phyloP scores from a whole-genome alignment of 2,797 vertebrate species.

The Xenopus petersii region DNA sequence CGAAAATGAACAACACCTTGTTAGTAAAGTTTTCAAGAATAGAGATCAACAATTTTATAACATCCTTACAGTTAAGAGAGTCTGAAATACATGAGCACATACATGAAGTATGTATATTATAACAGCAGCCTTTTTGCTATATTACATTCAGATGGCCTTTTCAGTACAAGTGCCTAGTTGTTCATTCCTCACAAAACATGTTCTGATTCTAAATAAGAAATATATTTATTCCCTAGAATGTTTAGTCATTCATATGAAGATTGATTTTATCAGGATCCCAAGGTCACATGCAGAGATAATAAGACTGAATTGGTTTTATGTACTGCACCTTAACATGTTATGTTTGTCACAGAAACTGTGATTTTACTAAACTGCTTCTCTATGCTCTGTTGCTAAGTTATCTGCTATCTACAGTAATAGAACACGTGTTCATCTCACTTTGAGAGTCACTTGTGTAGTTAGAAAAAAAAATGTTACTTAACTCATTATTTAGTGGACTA shows the following conservation, averaged over 20 bases:
- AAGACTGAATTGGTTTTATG: conserved; percentile 29
- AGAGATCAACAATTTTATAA: too few species aligned
- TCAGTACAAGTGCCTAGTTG: conserved; percentile 30
- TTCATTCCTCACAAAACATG: conserved; percentile 18
- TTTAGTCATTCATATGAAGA: conserved; percentile 7
- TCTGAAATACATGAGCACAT: not conserved
- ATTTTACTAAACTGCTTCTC: not conserved
- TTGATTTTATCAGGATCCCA: conserved; percentile 7
- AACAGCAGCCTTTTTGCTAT: not conserved
- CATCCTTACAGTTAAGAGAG: too few species aligned
- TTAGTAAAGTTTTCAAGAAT: too few species aligned
- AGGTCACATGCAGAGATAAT: conserved; percentile 5
- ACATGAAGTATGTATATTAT: conserved; percentile 3
- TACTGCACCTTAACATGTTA: conserved; percentile 18
- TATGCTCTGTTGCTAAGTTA: too few species aligned
- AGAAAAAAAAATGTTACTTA: not conserved
- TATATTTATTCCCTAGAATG: conserved; percentile 21
- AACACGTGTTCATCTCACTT: not conserved
- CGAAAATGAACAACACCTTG: not conserved
- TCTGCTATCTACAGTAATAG: not conserved
- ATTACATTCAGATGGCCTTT: conserved; percentile 20
- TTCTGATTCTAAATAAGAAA: conserved; percentile 18
- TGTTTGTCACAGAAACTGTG: conserved; percentile 19
- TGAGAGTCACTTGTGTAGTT: not conserved
- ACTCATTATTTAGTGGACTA: not conserved